phyloP scores from a whole-genome alignment of 2,797 vertebrate genomes.

The Cyprinodon diabolis region DNA sequence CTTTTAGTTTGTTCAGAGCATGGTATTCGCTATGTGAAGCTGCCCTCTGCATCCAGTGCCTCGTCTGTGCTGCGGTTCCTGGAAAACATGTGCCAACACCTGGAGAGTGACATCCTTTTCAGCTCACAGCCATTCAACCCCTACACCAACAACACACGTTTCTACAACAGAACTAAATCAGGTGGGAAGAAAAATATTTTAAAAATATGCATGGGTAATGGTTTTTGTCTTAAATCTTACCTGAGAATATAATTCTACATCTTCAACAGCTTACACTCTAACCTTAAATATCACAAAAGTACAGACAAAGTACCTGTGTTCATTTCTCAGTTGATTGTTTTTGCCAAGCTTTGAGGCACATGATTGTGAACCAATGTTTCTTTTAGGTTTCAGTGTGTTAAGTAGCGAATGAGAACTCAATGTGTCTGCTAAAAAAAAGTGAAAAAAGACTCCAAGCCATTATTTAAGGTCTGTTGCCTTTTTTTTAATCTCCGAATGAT shows the following conservation, averaged over 20 bases:
- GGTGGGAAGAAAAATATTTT: conserved; percentile 47
- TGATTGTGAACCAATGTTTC: background rate
- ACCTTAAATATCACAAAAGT: background rate
- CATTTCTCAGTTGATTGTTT: background rate
- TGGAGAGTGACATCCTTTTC: conserved; percentile 93
- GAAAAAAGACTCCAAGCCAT: too few relatives aligned
- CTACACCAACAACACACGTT: conserved; percentile 70
- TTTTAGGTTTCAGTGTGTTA: background rate
- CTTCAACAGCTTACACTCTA: background rate
- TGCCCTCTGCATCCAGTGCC: conserved; percentile 92
- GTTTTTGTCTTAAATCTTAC: background rate
- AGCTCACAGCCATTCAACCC: conserved; percentile 95
- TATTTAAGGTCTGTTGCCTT: too few relatives aligned
- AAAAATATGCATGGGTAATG: background rate
- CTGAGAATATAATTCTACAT: background rate
- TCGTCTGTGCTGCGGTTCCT: conserved; percentile 94
- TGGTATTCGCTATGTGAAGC: conserved; percentile 90
- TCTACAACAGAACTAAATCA: conserved; percentile 84
- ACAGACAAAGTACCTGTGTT: background rate
- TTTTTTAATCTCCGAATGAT: too few relatives aligned
- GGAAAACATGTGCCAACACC: conserved; percentile 92
- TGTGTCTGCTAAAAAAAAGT: too few relatives aligned
- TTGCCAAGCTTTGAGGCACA: background rate
- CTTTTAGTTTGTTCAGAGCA: conserved; percentile 90
- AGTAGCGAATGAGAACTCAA: background rate